Conservation (phyloP, 2,113 vertebrate species). For the Pyrgilauda ruficollis region DNA sequence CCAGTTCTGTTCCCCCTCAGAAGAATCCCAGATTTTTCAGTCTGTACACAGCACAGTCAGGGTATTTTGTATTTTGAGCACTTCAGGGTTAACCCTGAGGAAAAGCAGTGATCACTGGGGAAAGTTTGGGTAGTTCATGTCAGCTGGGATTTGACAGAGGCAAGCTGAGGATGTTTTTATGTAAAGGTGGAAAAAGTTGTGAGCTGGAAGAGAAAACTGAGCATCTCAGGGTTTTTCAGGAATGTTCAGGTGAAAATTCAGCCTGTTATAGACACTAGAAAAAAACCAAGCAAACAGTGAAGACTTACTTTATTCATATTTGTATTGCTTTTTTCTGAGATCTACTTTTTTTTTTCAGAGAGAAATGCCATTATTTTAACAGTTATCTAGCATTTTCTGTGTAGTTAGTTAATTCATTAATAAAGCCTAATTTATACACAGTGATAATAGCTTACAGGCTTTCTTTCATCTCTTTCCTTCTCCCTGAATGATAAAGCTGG, state of each 20-base stretch:
- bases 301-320: neutral
- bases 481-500: conserved; percentile 10
- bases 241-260: neutral
- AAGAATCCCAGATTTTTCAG: neutral
- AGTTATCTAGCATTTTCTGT: neutral
- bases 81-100: neutral
- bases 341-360: neutral
- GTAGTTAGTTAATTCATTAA: neutral
- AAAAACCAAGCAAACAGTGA: neutral
- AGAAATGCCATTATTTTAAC: neutral
- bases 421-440: conserved; percentile 6
- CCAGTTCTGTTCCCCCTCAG: neutral
- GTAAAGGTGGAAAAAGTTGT: neutral
- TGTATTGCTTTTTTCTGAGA: neutral
- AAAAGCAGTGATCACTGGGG: neutral
- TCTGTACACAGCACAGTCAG: neutral
- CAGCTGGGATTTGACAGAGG: neutral
- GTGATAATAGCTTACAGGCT: conserved; percentile 3
- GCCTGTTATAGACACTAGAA: neutral
- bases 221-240: neutral
- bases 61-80: neutral
- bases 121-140: neutral
- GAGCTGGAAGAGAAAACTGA: neutral
- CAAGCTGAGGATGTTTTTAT: neutral
- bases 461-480: neutral